These are phyloP conservation scores for Elysia crispata DNA, from an alignment of 2,888 invertebrate species.

Conservation along the genomic window DNA sequence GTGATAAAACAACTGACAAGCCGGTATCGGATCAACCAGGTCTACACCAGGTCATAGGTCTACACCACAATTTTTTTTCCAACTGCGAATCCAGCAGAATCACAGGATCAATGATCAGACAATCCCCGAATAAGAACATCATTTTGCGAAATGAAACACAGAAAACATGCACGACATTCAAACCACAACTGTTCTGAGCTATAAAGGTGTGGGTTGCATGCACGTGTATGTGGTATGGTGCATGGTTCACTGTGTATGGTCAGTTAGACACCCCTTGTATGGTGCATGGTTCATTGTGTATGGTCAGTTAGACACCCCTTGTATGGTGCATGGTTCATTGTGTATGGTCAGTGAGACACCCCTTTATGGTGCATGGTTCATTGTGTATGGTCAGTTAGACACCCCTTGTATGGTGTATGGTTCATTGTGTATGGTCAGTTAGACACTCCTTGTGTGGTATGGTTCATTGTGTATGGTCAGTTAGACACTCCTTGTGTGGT, in stretches of 20 bases:
- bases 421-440: neutral
- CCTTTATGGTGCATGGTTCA: neutral
- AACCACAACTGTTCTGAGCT: constrained; percentile 4
- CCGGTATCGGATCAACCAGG: no score
- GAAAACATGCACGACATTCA: neutral
- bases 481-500: neutral
- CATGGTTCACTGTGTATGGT: neutral
- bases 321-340: neutral
- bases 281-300: neutral
- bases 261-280: constrained; percentile 4
- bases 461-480: neutral
- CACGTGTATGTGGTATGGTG: neutral
- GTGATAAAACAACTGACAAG: no score
- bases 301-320: neutral
- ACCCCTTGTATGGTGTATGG: neutral
- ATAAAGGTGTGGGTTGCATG: neutral
- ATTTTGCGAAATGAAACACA: constrained; percentile 1
- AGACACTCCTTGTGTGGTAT: no score
- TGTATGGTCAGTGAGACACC: neutral
- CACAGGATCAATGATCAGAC: neutral
- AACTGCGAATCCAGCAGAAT: neutral
- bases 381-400: neutral
- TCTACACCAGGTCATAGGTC: neutral
- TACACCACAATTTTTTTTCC: neutral
- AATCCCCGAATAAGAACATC: neutral